phyloP scores from a whole-genome alignment of 2,113 vertebrate species.

The Rhabdomys dilectus region DNA sequence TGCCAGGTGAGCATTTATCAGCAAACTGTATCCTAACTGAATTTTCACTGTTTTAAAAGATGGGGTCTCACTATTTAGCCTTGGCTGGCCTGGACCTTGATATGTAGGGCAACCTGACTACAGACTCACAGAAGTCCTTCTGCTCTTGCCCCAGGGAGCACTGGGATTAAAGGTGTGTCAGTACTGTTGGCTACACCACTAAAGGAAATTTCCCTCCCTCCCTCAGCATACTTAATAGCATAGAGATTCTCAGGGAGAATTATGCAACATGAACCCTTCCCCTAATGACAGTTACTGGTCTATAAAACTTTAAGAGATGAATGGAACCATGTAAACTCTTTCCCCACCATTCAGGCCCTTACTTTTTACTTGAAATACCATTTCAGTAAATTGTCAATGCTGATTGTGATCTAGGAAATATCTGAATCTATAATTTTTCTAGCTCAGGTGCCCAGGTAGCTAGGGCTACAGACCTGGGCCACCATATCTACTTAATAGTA shows the following conservation, averaged over 20 bases:
- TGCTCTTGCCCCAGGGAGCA: background rate
- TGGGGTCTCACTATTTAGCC: background rate
- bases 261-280: background rate
- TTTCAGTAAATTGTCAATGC: background rate
- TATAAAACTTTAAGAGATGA: background rate
- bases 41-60: background rate
- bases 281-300: background rate
- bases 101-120: background rate
- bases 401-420: background rate
- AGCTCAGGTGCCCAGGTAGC: background rate
- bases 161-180: background rate
- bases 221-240: background rate
- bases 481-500: background rate
- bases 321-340: background rate
- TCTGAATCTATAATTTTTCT: background rate
- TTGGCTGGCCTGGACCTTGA: background rate
- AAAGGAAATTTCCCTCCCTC: background rate
- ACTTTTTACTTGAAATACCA: background rate
- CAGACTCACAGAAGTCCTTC: background rate
- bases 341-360: background rate
- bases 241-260: background rate
- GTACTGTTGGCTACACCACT: background rate
- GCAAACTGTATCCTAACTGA: background rate
- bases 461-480: background rate
- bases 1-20: background rate